phyloP scores from a whole-genome alignment of 2,888 invertebrate species.

The Myathropa florea region DNA sequence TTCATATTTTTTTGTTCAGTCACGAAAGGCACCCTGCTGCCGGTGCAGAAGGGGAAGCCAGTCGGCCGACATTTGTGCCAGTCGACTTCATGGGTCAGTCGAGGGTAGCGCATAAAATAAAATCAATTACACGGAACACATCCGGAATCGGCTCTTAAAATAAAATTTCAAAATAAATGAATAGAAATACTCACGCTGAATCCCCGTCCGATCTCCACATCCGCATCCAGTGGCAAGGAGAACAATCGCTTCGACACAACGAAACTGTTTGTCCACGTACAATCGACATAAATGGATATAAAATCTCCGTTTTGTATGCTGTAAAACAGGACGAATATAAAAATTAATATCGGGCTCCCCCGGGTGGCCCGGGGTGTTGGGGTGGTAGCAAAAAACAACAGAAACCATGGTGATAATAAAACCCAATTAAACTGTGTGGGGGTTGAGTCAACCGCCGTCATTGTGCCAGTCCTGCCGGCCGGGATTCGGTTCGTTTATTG shows the following conservation, averaged over 20 bases:
- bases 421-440: slow-evolving; percentile 50
- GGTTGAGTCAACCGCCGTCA: too few relatives aligned
- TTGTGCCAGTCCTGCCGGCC: too few relatives aligned
- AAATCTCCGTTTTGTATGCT: slow-evolving; percentile 81
- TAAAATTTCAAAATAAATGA: neutral
- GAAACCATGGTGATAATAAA: slow-evolving; percentile 46
- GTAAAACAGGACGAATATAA: slow-evolving; percentile 56
- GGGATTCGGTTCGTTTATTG: too few relatives aligned
- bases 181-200: slow-evolving; percentile 78
- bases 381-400: slow-evolving; percentile 40
- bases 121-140: slow-evolving; percentile 3
- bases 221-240: slow-evolving; percentile 78
- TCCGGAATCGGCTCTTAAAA: neutral
- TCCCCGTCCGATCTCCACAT: slow-evolving; percentile 79
- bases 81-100: too few relatives aligned
- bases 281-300: slow-evolving; percentile 80
- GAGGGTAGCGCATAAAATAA: neutral
- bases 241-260: slow-evolving; percentile 80
- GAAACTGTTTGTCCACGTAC: slow-evolving; percentile 80
- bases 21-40: too few relatives aligned
- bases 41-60: too few relatives aligned
- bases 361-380: slow-evolving; percentile 12
- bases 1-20: neutral
- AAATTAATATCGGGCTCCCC: slow-evolving; percentile 50
- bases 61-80: too few relatives aligned